Base-by-base conservation (phyloP, 2,113 vertebrate species). In the Percopsis transmontana region DNA sequence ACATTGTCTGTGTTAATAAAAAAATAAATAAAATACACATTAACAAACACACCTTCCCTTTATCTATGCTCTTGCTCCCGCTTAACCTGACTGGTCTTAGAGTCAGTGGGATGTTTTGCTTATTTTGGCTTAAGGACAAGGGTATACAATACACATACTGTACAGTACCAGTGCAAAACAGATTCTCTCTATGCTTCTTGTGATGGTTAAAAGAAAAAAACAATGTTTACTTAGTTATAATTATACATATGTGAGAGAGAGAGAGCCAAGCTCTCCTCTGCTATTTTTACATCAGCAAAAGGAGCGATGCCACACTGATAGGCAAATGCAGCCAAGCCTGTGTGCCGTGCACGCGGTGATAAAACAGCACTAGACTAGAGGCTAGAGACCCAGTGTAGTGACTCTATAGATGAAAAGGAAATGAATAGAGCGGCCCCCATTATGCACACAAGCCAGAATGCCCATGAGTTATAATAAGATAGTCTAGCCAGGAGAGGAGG, bases 251-350 rank as follows among this genome's bases (percentile, higher is more conserved):
- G n/a, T 16, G 45, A 18, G 55, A 53, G 19, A 53, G 51, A 19
- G 15, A 27, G 44, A 27, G 44, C 3, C 7, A 33, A n/a, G 14
- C 45, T 42, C 62, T 44, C 47, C 68, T 44, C 10, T 62, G 62
- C 72, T 83, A 84, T 85, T 81, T 86, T 76, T 79, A 69, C 45
- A 74, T 64, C 64, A 14, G 41, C 69, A 65, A 70, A 83, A 55
- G 64, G 61, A 40, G 1, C 16, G 39, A 19, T n/a, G 42, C 65
- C 52, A 50, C 57, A 3, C 6, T 33, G n/a, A 76, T 59, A 72
- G 9, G 51, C 50, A 40, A 67, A 19, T 42, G 19, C 20, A 39
- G 2, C 14, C 52, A 24, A 5, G 14, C 42, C 58, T 66, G 63
- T 12, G 4, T 19, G 24, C n/a, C 6, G 10, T 20, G 62, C 2